Conservation (phyloP, 2,888 invertebrate species). For the Laspeyria flexula region DNA sequence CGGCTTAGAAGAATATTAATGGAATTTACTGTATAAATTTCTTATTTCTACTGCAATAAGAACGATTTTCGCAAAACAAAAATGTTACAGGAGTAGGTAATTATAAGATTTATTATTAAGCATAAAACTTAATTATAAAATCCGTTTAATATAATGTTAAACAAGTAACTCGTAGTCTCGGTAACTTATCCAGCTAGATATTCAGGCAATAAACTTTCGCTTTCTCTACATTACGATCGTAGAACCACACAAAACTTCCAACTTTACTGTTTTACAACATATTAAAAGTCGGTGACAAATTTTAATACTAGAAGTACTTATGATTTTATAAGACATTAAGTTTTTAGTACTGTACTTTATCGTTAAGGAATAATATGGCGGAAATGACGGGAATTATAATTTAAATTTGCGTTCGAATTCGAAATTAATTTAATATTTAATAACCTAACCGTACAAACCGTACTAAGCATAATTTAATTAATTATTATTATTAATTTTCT, state of each 20-base stretch:
- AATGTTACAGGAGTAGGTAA: background rate
- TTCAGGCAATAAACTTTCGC: conserved; percentile 42
- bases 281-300: conserved; percentile 55
- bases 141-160: conserved; percentile 14
- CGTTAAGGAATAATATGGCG: conserved; percentile 27
- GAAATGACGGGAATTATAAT: conserved; percentile 21
- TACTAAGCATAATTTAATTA: background rate
- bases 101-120: conserved; percentile 5
- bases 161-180: conserved; percentile 19
- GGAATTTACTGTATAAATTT: too few relatives aligned
- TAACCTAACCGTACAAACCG: background rate
- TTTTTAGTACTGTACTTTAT: conserved; percentile 48
- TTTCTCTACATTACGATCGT: conserved; percentile 33
- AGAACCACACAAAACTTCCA: conserved; percentile 25
- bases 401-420: conserved; percentile 16
- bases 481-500: background rate
- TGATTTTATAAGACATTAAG: conserved; percentile 51
- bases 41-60: too few relatives aligned
- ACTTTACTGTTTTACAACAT: conserved; percentile 55
- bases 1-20: too few relatives aligned
- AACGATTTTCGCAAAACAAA: too few relatives aligned
- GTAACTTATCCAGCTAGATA: conserved; percentile 31
- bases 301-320: conserved; percentile 50
- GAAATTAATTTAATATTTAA: background rate
- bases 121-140: conserved; percentile 13